Percentiles rank a stretch among this genome's conserved stretches.
phyloP scores from a whole-genome alignment of 2,797 vertebrate genomes.

The Microctenopoma lineatum region DNA sequence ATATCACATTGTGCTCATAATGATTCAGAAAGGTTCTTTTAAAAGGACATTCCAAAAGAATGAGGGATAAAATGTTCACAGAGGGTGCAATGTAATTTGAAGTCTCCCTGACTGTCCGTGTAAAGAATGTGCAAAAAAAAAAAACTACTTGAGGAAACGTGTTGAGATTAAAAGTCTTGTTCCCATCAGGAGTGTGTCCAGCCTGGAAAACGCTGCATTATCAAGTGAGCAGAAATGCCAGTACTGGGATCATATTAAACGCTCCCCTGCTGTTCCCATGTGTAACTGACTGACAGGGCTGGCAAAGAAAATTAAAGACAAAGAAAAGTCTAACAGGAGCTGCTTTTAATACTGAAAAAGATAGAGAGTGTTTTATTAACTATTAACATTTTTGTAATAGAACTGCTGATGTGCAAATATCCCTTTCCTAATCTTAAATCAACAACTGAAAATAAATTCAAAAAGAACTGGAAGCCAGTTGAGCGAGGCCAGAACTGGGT shows the following conservation, averaged over 20 bases:
- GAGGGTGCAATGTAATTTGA: constrained; percentile 27
- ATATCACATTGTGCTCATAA: constrained; percentile 29
- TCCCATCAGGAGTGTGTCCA: constrained; percentile 40
- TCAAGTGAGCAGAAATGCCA: constrained; percentile 51
- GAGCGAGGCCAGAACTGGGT: no score
- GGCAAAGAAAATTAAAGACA: constrained; percentile 4
- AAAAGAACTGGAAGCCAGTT: no score
- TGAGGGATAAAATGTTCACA: constrained; percentile 10
- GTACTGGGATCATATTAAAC: constrained; percentile 45
- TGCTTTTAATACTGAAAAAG: constrained; percentile 1
- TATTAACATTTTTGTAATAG: not conserved
- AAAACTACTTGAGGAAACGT: constrained; percentile 36
- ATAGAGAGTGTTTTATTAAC: not conserved
- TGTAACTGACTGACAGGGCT: constrained; percentile 28
- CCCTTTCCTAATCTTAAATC: not conserved
- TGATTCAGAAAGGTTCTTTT: constrained; percentile 26
- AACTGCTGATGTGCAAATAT: not conserved
- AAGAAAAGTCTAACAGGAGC: not conserved
- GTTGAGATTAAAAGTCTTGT: constrained; percentile 48
- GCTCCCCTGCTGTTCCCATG: constrained; percentile 34
- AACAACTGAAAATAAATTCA: no score
- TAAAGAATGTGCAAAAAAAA: constrained; percentile 6
- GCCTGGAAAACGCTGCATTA: constrained; percentile 41
- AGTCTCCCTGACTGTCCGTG: constrained; percentile 14
- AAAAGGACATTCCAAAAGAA: constrained; percentile 31